Percentiles rank a stretch among this genome's conserved stretches.
Evolutionary conservation across 1,140 invertebrate genomes (phyloP).

Genomic region (Zaprionus kolodkinae): DNA sequence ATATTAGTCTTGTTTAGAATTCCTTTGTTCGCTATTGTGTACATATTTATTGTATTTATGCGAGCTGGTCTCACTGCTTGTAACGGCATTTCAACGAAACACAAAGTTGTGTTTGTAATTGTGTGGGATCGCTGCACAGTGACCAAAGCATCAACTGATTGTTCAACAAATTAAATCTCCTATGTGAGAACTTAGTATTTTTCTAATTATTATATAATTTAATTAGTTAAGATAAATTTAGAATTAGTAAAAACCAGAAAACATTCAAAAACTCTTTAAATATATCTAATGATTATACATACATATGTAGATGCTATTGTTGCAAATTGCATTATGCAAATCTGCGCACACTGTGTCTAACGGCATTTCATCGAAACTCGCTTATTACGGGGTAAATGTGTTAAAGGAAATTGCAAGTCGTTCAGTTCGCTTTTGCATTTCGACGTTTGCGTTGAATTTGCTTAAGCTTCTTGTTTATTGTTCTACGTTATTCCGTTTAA

Average conservation of each 20-base stretch:
- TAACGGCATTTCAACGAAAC: neutral
- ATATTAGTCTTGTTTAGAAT: neutral
- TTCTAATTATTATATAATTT: no score
- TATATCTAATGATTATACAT: neutral
- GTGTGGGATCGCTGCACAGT: neutral
- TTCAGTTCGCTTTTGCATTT: constrained; percentile 44
- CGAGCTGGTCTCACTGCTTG: neutral
- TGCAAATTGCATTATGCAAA: neutral
- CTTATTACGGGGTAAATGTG: neutral
- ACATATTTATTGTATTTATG: neutral
- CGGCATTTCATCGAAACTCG: constrained; percentile 35
- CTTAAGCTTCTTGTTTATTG: constrained; percentile 12
- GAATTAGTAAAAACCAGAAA: neutral
- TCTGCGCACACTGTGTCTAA: constrained; percentile 4
- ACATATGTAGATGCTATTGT: neutral
- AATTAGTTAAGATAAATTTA: neutral
- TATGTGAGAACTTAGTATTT: neutral
- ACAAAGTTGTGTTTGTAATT: neutral
- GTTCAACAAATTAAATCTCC: neutral
- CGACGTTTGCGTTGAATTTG: constrained; percentile 22
- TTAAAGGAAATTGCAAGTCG: constrained; percentile 14
- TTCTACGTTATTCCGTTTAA: constrained; percentile 2
- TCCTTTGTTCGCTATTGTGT: neutral
- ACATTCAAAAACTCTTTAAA: neutral
- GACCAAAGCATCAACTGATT: neutral